These are phyloP conservation scores for Eretmochelys imbricata DNA, from an alignment of 2,113 vertebrate species.

Conservation along the genomic window DNA sequence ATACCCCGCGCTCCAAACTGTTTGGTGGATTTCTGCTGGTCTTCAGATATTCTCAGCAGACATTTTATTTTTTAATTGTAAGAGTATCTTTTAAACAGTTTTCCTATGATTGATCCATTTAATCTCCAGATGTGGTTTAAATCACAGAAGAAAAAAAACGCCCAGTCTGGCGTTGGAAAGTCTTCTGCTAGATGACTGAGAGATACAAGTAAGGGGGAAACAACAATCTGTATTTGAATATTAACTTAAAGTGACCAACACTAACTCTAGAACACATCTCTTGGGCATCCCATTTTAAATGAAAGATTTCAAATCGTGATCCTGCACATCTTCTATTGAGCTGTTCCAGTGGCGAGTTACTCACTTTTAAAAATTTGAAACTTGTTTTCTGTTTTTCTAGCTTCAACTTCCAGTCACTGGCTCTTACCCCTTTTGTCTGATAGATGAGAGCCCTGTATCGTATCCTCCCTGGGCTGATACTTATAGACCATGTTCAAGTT, in stretches of 20 bases:
- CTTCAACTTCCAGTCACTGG: neutral
- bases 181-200: rapidly evolving
- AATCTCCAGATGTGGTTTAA: neutral
- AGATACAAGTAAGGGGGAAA: neutral
- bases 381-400: neutral
- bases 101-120: neutral
- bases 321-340: neutral
- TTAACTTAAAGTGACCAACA: neutral
- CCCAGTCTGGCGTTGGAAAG: neutral
- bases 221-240: neutral
- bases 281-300: neutral
- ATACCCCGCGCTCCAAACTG: rapidly evolving
- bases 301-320: neutral
- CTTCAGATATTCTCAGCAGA: neutral
- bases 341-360: neutral
- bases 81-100: neutral
- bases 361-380: neutral
- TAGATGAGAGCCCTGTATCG: too few species aligned
- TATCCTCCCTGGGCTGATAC: too few species aligned
- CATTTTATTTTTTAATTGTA: neutral
- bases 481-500: neutral
- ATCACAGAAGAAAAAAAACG: neutral
- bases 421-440: neutral
- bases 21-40: neutral
- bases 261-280: neutral